These are phyloP conservation scores for Oscheius onirici DNA, from an alignment of 2,888 invertebrate genomes.

Conservation along the genomic window DNA sequence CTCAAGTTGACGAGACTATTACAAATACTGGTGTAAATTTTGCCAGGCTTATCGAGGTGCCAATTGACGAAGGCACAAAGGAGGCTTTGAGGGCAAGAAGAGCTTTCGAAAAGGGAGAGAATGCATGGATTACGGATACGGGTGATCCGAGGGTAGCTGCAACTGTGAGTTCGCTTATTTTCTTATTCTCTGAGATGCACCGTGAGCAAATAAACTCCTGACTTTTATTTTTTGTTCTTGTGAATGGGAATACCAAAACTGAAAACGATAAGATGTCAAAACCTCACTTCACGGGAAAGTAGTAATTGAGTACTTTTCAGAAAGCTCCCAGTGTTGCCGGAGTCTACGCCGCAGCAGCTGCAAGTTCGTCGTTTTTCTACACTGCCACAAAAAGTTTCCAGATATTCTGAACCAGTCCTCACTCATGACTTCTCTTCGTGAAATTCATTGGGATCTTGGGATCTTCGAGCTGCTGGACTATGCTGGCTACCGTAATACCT, in stretches of 20 bases:
- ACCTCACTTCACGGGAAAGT: not conserved
- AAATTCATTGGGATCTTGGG: conserved; percentile 21
- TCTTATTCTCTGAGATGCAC: too few species aligned
- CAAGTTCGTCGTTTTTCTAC: not conserved
- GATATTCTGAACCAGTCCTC: conserved; percentile 20
- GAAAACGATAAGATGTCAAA: not conserved
- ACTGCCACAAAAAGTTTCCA: not conserved
- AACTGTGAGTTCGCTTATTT: not conserved
- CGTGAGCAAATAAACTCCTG: too few species aligned
- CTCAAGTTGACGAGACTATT: not conserved
- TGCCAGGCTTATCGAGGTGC: conserved; percentile 5
- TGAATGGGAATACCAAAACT: too few species aligned
- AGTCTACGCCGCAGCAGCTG: not conserved
- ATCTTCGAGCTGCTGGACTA: conserved; percentile 31
- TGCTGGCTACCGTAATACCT: conserved; percentile 24
- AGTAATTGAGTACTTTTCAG: not conserved
- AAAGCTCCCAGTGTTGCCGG: conserved; percentile 4
- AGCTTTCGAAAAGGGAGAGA: not conserved
- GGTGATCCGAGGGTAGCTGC: conserved; percentile 1
- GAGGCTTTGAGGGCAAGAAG: not conserved
- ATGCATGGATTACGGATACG: conserved; percentile 4
- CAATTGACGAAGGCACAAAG: not conserved
- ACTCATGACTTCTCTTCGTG: not conserved
- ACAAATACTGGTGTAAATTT: conserved; percentile 5
- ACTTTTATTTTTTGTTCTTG: too few species aligned